phyloP scores from a whole-genome alignment of 2,113 vertebrate genomes.

The Athene noctua region DNA sequence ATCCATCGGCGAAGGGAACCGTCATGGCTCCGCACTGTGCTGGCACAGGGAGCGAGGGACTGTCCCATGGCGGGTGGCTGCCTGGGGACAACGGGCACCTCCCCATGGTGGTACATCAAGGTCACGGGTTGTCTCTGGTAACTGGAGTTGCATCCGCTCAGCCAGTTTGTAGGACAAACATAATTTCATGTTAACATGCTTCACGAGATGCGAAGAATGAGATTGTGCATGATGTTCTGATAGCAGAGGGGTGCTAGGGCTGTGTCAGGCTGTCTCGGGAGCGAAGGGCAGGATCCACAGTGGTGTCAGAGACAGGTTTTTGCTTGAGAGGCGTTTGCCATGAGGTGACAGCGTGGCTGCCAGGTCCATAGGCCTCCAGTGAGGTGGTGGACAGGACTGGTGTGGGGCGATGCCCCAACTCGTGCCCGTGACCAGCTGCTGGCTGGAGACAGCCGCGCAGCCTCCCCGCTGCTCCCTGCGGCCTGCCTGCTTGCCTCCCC shows the following conservation, averaged over 20 bases:
- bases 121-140: rapidly evolving
- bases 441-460: rapidly evolving
- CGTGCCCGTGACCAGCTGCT: rapidly evolving
- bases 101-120: not conserved
- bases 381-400: not conserved
- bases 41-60: not conserved
- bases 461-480: not conserved
- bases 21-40: too few species aligned
- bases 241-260: rapidly evolving
- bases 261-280: rapidly evolving
- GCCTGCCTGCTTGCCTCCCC: not conserved
- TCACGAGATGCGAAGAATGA: rapidly evolving
- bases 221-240: rapidly evolving
- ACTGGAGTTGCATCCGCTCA: rapidly evolving
- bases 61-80: not conserved
- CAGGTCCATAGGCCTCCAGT: rapidly evolving
- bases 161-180: not conserved
- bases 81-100: rapidly evolving
- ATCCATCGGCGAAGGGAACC: rapidly evolving
- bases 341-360: rapidly evolving
- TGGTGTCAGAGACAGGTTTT: not conserved
- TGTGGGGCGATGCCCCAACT: not conserved
- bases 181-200: too few species aligned
- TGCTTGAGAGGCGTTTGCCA: not conserved
- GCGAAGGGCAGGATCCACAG: rapidly evolving